Evolutionary conservation across 2,113 vertebrate genomes (phyloP), one percentile per base, ranked within the genome.

Genomic region (Mesocricetus auratus): DNA sequence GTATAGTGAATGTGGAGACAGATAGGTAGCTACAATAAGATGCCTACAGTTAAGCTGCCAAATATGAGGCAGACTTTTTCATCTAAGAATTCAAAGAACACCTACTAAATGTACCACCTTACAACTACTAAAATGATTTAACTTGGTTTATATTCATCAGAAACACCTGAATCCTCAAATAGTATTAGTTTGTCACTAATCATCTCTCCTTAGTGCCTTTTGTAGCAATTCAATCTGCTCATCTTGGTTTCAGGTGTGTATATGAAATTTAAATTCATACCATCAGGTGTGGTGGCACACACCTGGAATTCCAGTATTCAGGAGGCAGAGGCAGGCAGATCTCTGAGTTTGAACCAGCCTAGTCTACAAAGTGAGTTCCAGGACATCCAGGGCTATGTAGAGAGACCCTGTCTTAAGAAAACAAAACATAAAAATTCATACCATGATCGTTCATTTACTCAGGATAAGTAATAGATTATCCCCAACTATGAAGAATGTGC

Each of bases 221-320:
- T 90, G 7, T 53, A 90, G 50, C 47, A 31, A 94, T 50, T 86
- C n/a, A n/a, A 89, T 77, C 75, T 64, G 26, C 4, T 39, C 16
- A 81, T 56, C 47, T 45, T n/a, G 73, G 56, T n/a, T 94, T 95
- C 69, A 75, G 56, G 12, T 60, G 89, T 74, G 29, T 33, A 47
- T 75, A 69, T 92, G 50, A 91, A 90, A 90, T 89, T 90, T 75
- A 85, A 92, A 93, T 94, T 93, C 31, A 82, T 53, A 71, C 7
- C 58, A 42, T 83, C 24, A 1, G 24, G 7, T 19, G 7, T 42
- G n/a, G 24, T 42, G 24, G 81, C n/a, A 62, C 7, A 62, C 13
- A 42, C 58, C n/a, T 42, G 58, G 29, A 83, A 42, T 16, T n/a
- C 7, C 36, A 42, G 39, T 39, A 62, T 26, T 16, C 9, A 1